A percentile compares a stretch with the other conserved stretches of the same genome.
These are phyloP conservation scores for Cinclus mexicanus DNA, from an alignment of 2,113 vertebrate species.

Conservation along the genomic window DNA sequence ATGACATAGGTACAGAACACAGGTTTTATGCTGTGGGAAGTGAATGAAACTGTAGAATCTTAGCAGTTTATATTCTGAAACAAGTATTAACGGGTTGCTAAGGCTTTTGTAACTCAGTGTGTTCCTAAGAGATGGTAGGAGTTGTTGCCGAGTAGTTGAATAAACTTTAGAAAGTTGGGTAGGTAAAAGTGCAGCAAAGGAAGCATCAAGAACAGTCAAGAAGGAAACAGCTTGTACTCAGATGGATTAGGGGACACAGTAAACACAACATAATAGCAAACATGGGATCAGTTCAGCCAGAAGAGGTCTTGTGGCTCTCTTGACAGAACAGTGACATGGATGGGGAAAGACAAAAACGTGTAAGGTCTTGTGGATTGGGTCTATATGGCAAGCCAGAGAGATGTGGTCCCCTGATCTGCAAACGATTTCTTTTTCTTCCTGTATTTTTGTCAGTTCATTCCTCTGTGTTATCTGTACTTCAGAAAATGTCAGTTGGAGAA, in stretches of 20 bases:
- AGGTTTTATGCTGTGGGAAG: background rate
- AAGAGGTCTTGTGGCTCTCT: background rate
- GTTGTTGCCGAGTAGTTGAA: background rate
- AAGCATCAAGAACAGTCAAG: background rate
- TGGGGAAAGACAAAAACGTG: background rate
- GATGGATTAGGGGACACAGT: background rate
- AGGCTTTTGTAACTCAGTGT: background rate
- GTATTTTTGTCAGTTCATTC: background rate
- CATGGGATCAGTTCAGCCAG: background rate
- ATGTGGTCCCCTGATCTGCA: background rate
- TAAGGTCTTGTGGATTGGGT: background rate
- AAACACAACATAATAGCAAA: background rate
- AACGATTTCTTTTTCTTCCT: background rate
- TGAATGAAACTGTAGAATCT: background rate
- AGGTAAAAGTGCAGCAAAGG: background rate
- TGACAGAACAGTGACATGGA: background rate
- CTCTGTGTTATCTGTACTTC: background rate
- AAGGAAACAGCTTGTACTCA: background rate
- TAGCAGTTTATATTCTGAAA: background rate
- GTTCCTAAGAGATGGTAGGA: background rate
- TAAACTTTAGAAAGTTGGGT: background rate
- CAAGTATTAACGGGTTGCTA: background rate
- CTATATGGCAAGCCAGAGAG: background rate
- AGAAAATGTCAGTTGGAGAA: conserved; percentile 4
- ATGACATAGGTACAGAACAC: background rate